Conservation (phyloP, 2,113 vertebrate genomes). For the Hyaena hyaena region DNA sequence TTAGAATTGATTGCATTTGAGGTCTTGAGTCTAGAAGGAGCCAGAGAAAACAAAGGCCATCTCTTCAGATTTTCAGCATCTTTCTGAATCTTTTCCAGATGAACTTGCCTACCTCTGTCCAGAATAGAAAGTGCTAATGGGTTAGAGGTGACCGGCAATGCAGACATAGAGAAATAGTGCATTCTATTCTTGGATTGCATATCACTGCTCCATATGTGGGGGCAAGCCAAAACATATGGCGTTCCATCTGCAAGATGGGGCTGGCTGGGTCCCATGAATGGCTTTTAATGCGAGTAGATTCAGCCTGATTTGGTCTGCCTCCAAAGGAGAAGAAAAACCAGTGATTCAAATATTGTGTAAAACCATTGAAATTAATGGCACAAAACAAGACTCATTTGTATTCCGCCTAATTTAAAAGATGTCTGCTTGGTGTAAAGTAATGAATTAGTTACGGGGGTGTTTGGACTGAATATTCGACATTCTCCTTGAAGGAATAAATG, state of each 20-base stretch:
- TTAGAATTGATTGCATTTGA: constrained; percentile 9
- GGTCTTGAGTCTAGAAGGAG: constrained; percentile 46
- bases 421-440: constrained; percentile 82
- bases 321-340: constrained; percentile 84
- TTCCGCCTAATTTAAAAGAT: constrained; percentile 84
- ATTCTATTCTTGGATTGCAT: constrained; percentile 82
- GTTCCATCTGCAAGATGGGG: constrained; percentile 84
- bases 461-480: constrained; percentile 71
- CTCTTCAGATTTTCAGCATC: constrained; percentile 9
- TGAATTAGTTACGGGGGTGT: constrained; percentile 81
- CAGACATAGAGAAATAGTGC: constrained; percentile 66
- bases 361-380: constrained; percentile 87
- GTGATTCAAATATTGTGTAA: constrained; percentile 87
- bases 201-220: constrained; percentile 81
- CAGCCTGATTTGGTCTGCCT: constrained; percentile 86
- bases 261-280: constrained; percentile 84
- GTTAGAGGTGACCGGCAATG: constrained; percentile 65
- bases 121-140: constrained; percentile 61
- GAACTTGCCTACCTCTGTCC: constrained; percentile 53
- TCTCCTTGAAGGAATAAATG: constrained; percentile 79
- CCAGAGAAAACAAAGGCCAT: constrained; percentile 68
- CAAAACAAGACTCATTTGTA: constrained; percentile 86
- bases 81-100: constrained; percentile 66
- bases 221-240: constrained; percentile 86
- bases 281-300: constrained; percentile 82